phyloP scores from a whole-genome alignment of 2,113 vertebrate species.

The Taurulus bubalis region DNA sequence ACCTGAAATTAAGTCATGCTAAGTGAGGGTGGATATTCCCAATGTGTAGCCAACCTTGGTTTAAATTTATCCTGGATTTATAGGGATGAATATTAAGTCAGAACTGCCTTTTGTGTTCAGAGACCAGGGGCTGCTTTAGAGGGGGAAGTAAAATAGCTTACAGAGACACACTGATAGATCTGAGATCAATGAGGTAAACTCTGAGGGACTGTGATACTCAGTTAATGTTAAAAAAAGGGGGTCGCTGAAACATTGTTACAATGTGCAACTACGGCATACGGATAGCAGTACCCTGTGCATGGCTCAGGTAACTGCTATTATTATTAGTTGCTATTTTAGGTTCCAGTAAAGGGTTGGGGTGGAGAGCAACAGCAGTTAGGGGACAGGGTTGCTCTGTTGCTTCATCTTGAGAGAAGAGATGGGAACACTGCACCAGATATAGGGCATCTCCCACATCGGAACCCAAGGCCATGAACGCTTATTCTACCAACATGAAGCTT shows the following conservation, averaged over 20 bases:
- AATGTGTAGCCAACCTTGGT: constrained; percentile 47
- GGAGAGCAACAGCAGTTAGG: background rate
- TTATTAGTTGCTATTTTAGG: background rate
- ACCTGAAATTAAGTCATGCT: constrained; percentile 77
- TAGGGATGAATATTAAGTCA: constrained; percentile 60
- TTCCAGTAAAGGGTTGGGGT: constrained; percentile 2
- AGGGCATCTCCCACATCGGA: background rate
- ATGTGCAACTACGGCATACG: constrained; percentile 5
- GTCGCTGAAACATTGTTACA: constrained; percentile 14
- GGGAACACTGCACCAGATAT: background rate
- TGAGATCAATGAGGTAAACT: constrained; percentile 40
- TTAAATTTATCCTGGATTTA: constrained; percentile 65
- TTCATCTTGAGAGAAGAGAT: constrained; percentile 6
- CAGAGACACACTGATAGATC: constrained; percentile 36
- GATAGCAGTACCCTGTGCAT: background rate
- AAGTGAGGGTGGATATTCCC: constrained; percentile 55
- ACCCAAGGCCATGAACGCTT: background rate
- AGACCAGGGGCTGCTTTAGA: constrained; percentile 27
- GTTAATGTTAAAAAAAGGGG: constrained; percentile 22
- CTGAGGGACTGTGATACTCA: constrained; percentile 26
- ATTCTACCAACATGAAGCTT: background rate
- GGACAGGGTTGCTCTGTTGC: background rate
- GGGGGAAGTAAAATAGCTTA: constrained; percentile 40
- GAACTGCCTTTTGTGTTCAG: constrained; percentile 51
- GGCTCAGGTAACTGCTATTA: constrained; percentile 1